Evolutionary conservation across 2,797 vertebrate species (phyloP), one percentile per base, ranked within the genome.

Genomic region (Mionectes olivaceus): DNA sequence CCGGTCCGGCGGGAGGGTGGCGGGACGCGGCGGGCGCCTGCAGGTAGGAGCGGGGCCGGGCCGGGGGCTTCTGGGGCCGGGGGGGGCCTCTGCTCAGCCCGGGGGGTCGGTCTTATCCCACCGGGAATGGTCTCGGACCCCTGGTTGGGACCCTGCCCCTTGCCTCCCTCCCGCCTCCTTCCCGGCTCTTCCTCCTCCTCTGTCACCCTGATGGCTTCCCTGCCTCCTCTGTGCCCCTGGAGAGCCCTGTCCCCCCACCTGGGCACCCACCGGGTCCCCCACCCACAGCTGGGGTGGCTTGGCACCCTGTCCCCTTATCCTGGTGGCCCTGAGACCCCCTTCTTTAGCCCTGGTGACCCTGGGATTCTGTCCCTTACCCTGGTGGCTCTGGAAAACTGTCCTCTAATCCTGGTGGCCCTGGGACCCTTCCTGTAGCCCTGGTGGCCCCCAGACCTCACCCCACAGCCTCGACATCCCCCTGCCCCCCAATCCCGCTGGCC

Each of bases 1-100:
- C 94, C 75, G 82, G 88, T 92, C 93, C 78, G 78, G 90, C 93
- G 44, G 90, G 92, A 90, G 13, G 77, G 35, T 76, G 94, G 94
- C 87, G 79, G 92, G 91, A 83, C 69, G 30, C 83, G 61, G 61
- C 80, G 39, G 83, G 83, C 2, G 83, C 76, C 71, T 70, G 71
- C 92, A 90, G 94, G 92, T 94, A 95, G 60, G 94, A 90, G 5
- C 5, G 28, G 67, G 83, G 21, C 44, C 4, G 23, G 61, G 52
- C 35, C 9, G 75, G 52, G 81, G 82, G 22, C 8, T 49, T 35
- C 63, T 9, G 2, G 8, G 6, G 14, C 30, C 2, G 4, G 9
- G 39, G 39, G 56, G 47, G 79, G 15, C 19, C 3, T 4, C 15
- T 11, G 23, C 19, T 18, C 57, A 13, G 7, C 28, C 44, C 8